Conservation (phyloP, 2,888 invertebrate genomes). For the Halictus ligatus region DNA sequence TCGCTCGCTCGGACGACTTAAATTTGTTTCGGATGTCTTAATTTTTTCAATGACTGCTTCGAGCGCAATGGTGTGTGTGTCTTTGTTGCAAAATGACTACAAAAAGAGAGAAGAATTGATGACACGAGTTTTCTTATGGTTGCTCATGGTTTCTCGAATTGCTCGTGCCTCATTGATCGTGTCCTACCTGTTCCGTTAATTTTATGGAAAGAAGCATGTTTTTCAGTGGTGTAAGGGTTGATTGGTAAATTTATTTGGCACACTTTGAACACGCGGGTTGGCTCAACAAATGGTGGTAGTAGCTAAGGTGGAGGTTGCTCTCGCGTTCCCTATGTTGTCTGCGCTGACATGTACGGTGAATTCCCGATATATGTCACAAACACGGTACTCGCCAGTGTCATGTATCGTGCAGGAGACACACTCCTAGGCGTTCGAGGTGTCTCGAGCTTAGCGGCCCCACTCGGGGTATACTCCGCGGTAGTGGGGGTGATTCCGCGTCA, state of each 20-base stretch:
- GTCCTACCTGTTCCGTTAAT: background rate
- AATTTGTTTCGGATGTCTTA: too few relatives aligned
- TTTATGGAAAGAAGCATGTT: background rate
- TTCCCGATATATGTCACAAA: too few relatives aligned
- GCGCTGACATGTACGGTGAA: background rate
- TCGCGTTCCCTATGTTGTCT: constrained; percentile 24
- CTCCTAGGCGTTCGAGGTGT: too few relatives aligned
- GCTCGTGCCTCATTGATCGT: background rate
- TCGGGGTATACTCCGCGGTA: too few relatives aligned
- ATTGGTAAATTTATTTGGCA: background rate
- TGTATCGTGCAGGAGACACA: too few relatives aligned
- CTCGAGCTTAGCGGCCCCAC: too few relatives aligned
- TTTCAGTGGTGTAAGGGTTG: constrained; percentile 1
- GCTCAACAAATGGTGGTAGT: constrained; percentile 66
- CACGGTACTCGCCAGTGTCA: too few relatives aligned
- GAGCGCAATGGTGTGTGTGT: background rate
- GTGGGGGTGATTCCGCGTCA: too few relatives aligned
- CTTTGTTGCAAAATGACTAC: background rate
- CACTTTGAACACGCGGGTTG: background rate
- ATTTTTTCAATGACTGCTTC: background rate
- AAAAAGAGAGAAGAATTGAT: too few relatives aligned
- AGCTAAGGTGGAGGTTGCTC: constrained; percentile 77
- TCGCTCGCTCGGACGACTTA: too few relatives aligned
- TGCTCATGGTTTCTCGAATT: background rate
- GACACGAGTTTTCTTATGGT: background rate